Conservation (phyloP, 2,888 invertebrate genomes). For the Meghimatium bilineatum region DNA sequence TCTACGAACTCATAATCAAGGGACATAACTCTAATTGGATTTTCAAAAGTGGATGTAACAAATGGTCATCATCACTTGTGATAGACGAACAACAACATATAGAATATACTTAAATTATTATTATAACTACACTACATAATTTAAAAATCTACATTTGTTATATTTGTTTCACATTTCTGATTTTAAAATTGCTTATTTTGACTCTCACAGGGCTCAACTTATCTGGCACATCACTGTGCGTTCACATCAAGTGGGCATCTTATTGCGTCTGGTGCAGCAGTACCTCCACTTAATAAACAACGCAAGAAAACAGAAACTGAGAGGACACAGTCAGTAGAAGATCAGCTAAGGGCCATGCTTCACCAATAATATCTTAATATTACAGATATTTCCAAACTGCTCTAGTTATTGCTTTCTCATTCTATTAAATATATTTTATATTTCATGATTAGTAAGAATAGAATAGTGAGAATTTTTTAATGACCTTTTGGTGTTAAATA, state of each 20-base stretch:
- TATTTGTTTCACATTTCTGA: no score
- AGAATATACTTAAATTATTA: no score
- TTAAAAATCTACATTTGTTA: no score
- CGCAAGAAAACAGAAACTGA: neutral
- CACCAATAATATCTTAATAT: neutral
- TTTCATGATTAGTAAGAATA: neutral
- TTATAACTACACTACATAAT: no score
- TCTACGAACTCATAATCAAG: no score
- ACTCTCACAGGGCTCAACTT: slow-evolving; percentile 68
- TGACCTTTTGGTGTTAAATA: no score
- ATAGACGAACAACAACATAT: no score
- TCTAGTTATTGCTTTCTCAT: neutral
- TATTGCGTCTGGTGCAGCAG: slow-evolving; percentile 71
- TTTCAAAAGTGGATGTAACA: no score
- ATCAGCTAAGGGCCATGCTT: neutral
- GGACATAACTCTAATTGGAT: no score
- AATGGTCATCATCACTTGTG: no score
- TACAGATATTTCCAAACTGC: neutral
- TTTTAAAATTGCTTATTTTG: neutral
- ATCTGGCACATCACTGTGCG: slow-evolving; percentile 72
- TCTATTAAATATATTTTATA: neutral
- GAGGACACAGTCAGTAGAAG: neutral
- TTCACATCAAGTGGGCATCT: slow-evolving; percentile 73
- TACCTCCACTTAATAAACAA: slow-evolving; percentile 17
- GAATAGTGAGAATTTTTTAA: no score